Evolutionary conservation across 1,140 invertebrate genomes (phyloP).

Genomic region (Rhopalosiphum padi): DNA sequence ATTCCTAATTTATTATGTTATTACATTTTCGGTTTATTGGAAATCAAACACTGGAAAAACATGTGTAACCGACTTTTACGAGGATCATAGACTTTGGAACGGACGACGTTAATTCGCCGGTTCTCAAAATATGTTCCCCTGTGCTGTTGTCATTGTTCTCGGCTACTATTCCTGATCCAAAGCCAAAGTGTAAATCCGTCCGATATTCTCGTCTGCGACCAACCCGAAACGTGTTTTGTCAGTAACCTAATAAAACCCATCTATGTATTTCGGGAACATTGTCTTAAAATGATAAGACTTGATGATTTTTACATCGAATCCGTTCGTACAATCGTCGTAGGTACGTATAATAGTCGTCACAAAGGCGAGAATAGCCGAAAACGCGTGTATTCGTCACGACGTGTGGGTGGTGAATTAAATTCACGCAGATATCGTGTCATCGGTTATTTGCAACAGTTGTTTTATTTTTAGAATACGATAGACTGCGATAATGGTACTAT

Average conservation of each 20-base stretch:
- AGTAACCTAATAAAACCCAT: too few species aligned
- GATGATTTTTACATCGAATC: not conserved
- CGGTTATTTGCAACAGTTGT: too few species aligned
- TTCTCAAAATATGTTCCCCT: not conserved
- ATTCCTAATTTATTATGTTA: too few species aligned
- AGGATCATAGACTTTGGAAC: not conserved
- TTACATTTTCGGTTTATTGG: not conserved
- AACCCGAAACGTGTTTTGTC: too few species aligned
- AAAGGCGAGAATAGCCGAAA: rapidly evolving
- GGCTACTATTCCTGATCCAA: too few species aligned
- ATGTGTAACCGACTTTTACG: not conserved
- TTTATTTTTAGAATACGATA: too few species aligned
- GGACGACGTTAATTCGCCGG: not conserved
- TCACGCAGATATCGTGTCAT: not conserved
- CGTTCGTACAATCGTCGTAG: not conserved
- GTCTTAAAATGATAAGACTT: too few species aligned
- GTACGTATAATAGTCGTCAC: too few species aligned
- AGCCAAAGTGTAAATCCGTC: too few species aligned
- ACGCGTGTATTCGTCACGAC: not conserved
- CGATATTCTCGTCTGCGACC: too few species aligned
- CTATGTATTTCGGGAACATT: not conserved
- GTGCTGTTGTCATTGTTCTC: not conserved
- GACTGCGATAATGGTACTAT: too few species aligned
- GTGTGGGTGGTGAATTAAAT: not conserved
- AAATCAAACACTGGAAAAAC: not conserved